Conservation (phyloP, 2,888 invertebrate species). For the Horisme vitalbata region DNA sequence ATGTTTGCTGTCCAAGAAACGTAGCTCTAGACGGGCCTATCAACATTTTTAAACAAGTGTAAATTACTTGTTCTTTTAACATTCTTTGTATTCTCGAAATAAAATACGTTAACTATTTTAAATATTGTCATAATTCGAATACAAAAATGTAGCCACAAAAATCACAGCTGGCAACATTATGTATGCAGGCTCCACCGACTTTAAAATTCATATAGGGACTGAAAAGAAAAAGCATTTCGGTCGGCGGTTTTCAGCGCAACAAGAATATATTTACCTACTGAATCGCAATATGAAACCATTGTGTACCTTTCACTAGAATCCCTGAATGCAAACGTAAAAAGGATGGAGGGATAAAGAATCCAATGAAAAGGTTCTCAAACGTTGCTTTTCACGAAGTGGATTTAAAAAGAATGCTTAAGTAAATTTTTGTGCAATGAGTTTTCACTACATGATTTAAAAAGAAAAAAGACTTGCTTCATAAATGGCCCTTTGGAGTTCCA, state of each 20-base stretch:
- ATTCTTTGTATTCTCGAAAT: too few relatives aligned
- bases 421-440: too few relatives aligned
- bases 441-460: too few relatives aligned
- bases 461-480: too few relatives aligned
- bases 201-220: constrained; percentile 44
- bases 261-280: constrained; percentile 18
- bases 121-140: too few relatives aligned
- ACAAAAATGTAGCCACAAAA: constrained; percentile 1
- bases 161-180: constrained; percentile 11
- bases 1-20: too few relatives aligned
- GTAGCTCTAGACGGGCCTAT: too few relatives aligned
- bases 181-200: constrained; percentile 24
- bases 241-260: constrained; percentile 17
- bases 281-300: constrained; percentile 19
- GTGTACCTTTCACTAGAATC: constrained; percentile 16
- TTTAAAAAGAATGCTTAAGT: too few relatives aligned
- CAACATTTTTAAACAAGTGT: too few relatives aligned
- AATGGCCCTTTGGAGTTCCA: too few relatives aligned
- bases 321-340: constrained; percentile 10
- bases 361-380: background rate
- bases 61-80: too few relatives aligned
- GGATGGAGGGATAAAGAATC: background rate
- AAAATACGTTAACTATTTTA: too few relatives aligned
- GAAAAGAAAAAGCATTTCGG: constrained; percentile 28
- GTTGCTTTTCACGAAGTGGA: background rate